These are phyloP conservation scores for Campylorhamphus procurvoides DNA, from an alignment of 2,113 vertebrate species.

Conservation along the genomic window DNA sequence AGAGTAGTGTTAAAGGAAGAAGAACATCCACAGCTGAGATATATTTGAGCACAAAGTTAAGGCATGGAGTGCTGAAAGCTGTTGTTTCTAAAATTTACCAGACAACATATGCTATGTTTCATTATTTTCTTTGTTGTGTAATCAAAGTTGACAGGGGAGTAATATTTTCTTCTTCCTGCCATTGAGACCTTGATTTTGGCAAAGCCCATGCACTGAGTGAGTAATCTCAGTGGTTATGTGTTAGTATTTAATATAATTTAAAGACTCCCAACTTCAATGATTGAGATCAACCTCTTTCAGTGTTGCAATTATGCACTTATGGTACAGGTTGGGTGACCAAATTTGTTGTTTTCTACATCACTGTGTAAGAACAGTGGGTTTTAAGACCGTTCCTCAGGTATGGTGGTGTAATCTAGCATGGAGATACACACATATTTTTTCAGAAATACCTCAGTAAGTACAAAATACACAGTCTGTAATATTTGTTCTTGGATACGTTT, in stretches of 20 bases:
- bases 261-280: background rate
- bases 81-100: constrained; percentile 48
- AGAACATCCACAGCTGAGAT: constrained; percentile 4
- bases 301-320: background rate
- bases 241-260: background rate
- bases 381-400: background rate
- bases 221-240: background rate
- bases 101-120: constrained; percentile 45
- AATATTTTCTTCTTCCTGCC: constrained; percentile 49
- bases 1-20: background rate
- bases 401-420: background rate
- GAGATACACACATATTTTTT: background rate
- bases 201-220: background rate
- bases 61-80: constrained; percentile 16
- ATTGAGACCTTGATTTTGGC: constrained; percentile 42
- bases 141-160: constrained; percentile 37
- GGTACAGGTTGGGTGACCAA: background rate
- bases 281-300: background rate
- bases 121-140: constrained; percentile 51
- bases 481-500: background rate
- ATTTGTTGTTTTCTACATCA: background rate
- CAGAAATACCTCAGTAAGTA: background rate
- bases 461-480: background rate
- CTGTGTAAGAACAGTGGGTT: background rate
- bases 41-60: constrained; percentile 33